Percentiles rank a stretch among this genome's conserved stretches.
Conservation (phyloP, 1,140 invertebrate species). For the Eulimnadia texana region DNA sequence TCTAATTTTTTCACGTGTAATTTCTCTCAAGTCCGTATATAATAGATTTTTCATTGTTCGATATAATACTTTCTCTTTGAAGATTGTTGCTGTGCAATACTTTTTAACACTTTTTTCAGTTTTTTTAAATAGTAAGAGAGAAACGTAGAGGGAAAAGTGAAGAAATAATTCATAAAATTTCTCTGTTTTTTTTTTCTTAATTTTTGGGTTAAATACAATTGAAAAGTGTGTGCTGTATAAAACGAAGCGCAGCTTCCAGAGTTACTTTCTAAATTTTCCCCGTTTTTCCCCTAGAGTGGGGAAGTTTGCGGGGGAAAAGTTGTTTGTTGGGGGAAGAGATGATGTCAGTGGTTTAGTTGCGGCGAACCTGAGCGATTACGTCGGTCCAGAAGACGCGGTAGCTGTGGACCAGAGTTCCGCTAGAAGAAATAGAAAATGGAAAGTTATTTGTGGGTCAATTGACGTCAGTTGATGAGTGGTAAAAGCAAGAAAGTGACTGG, state of each 20-base stretch:
- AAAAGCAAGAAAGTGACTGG: too few species aligned
- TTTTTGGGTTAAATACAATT: not conserved
- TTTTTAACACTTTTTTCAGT: not conserved
- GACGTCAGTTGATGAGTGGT: too few species aligned
- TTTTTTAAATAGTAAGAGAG: not conserved
- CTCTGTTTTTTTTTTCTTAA: not conserved
- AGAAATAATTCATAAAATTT: not conserved
- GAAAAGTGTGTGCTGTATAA: not conserved
- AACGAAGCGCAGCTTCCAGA: conserved; percentile 9
- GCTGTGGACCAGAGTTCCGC: conserved; percentile 51
- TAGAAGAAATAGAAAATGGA: conserved; percentile 30
- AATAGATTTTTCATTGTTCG: too few species aligned
- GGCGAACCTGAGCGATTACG: conserved; percentile 35
- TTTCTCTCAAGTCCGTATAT: not conserved
- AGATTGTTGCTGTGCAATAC: not conserved
- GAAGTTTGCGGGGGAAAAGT: not conserved
- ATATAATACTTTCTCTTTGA: too few species aligned
- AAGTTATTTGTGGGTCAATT: conserved; percentile 7
- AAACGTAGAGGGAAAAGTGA: not conserved
- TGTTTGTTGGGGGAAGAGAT: not conserved
- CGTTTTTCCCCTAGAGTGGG: not conserved
- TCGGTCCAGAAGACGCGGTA: conserved; percentile 56
- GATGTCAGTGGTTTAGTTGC: not conserved
- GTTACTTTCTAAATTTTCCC: not conserved
- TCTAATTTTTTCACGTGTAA: too few species aligned